A percentile compares a stretch with the other conserved stretches of the same genome.
Conservation (phyloP, 2,888 invertebrate genomes). For the Ectemnius cavifrons region DNA sequence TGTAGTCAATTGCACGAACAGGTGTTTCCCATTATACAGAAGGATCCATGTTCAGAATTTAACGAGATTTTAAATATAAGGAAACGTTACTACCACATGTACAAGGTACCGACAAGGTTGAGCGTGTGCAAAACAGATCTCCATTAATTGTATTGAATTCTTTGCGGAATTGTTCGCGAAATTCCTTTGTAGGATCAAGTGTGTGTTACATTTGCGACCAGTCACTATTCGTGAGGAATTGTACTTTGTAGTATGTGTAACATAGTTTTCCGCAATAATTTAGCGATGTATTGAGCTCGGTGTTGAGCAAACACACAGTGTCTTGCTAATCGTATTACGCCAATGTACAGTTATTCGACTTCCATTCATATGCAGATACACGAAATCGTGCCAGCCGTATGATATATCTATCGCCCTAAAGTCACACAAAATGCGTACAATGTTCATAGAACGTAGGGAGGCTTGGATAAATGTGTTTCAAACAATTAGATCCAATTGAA, state of each 20-base stretch:
- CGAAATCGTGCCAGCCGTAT: background rate
- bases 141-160: too few relatives aligned
- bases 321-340: constrained; percentile 31
- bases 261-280: constrained; percentile 23
- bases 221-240: constrained; percentile 9
- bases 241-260: constrained; percentile 10
- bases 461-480: constrained; percentile 18
- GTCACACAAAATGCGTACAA: constrained; percentile 16
- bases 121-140: too few relatives aligned
- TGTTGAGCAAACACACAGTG: constrained; percentile 15
- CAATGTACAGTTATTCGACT: constrained; percentile 30
- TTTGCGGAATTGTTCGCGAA: too few relatives aligned
- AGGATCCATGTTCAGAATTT: too few relatives aligned
- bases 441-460: constrained; percentile 11
- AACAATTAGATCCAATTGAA: constrained; percentile 19
- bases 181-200: too few relatives aligned
- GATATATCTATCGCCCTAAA: constrained; percentile 17
- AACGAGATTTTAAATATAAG: constrained; percentile 14
- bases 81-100: constrained; percentile 7
- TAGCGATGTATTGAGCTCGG: constrained; percentile 9
- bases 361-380: constrained; percentile 19
- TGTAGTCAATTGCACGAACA: too few relatives aligned
- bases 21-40: too few relatives aligned
- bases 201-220: constrained; percentile 13
- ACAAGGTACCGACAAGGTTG: too few relatives aligned